phyloP scores from a whole-genome alignment of 2,113 vertebrate species.

The Myocastor coypus region DNA sequence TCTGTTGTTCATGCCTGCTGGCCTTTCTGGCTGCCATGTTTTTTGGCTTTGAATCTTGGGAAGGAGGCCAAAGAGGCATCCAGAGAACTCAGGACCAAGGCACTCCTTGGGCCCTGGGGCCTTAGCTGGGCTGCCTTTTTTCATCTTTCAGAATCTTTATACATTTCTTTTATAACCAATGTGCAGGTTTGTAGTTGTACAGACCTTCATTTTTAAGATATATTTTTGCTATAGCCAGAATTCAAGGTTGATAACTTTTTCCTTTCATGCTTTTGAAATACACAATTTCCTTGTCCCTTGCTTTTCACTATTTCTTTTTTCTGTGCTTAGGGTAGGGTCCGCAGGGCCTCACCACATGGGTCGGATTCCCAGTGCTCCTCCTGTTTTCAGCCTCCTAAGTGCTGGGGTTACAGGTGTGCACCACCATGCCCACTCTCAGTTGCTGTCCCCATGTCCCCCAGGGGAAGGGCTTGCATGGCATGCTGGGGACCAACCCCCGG shows the following conservation, averaged over 20 bases:
- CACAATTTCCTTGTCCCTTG: not conserved
- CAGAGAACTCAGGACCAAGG: not conserved
- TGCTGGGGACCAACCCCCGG: too few species aligned
- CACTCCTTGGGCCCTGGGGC: not conserved
- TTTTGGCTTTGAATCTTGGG: not conserved
- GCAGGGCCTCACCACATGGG: too few species aligned
- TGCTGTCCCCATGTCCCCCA: too few species aligned
- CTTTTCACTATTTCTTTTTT: not conserved
- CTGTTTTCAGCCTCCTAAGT: too few species aligned
- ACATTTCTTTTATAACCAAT: not conserved
- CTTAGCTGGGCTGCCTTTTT: not conserved
- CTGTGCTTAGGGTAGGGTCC: too few species aligned
- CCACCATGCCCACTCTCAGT: too few species aligned
- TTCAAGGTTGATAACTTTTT: not conserved
- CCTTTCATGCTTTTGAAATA: not conserved
- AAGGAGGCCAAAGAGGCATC: not conserved
- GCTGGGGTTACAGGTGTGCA: too few species aligned
- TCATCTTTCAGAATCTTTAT: not conserved
- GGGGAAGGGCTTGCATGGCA: too few species aligned
- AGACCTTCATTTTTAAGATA: not conserved
- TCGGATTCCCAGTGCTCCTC: too few species aligned
- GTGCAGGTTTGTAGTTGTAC: not conserved
- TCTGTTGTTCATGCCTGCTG: not conserved
- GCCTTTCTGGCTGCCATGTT: not conserved
- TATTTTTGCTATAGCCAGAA: not conserved